Evolutionary conservation across 2,888 invertebrate species (phyloP).

Genomic region (Pammene aurita): DNA sequence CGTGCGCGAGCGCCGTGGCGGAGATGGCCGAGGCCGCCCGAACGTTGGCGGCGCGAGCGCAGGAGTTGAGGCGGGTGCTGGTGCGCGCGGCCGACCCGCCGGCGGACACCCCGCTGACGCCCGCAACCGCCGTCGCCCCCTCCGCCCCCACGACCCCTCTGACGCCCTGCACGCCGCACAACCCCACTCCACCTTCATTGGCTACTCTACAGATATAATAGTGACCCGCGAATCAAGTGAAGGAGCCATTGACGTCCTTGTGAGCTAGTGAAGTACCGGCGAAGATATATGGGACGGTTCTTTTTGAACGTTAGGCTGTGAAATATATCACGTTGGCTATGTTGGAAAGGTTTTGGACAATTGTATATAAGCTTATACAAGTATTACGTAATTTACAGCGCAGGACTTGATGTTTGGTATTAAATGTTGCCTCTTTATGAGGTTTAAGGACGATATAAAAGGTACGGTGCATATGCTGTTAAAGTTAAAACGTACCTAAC

Average conservation of each 20-base stretch:
- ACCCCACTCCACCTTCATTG: slow-evolving; percentile 59
- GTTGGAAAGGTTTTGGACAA: slow-evolving; percentile 3
- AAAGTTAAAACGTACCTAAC: background rate
- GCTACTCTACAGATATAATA: slow-evolving; percentile 69
- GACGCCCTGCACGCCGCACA: slow-evolving; percentile 67
- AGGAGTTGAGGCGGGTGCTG: slow-evolving; percentile 89
- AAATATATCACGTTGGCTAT: slow-evolving; percentile 33
- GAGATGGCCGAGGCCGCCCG: slow-evolving; percentile 97
- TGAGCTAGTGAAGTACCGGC: slow-evolving; percentile 14
- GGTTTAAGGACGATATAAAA: background rate
- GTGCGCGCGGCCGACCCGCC: slow-evolving; percentile 86
- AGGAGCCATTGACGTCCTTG: slow-evolving; percentile 1
- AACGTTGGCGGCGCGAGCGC: slow-evolving; percentile 92
- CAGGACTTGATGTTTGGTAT: slow-evolving; percentile 1
- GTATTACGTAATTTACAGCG: slow-evolving; percentile 6
- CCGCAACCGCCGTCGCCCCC: slow-evolving; percentile 66
- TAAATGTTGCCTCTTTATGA: background rate
- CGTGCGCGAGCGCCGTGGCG: slow-evolving; percentile 94
- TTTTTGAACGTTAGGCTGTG: slow-evolving; percentile 35
- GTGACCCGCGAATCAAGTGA: background rate
- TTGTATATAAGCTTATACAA: slow-evolving; percentile 6
- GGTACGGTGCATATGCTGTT: slow-evolving; percentile 8
- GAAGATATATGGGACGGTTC: background rate
- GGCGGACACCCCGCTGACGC: slow-evolving; percentile 61
- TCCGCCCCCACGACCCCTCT: slow-evolving; percentile 66